phyloP scores from a whole-genome alignment of 2,888 invertebrate genomes.

The Carterocephalus palaemon region DNA sequence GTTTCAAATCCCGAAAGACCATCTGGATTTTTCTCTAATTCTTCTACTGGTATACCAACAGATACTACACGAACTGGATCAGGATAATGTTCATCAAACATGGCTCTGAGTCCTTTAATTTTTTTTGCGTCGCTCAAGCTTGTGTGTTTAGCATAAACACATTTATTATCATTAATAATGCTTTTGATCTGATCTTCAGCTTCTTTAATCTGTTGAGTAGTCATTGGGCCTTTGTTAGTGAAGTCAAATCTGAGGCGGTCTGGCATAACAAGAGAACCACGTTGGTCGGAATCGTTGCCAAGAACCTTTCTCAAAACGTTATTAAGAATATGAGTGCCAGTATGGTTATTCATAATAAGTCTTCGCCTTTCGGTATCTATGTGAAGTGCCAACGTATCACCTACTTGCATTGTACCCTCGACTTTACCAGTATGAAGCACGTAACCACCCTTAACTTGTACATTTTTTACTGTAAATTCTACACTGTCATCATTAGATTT shows the following conservation, averaged over 20 bases:
- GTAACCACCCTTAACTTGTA: slow-evolving; percentile 97
- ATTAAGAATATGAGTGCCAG: slow-evolving; percentile 98
- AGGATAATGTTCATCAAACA: slow-evolving; percentile 99
- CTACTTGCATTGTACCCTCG: slow-evolving; percentile 89
- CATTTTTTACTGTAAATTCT: slow-evolving; percentile 95
- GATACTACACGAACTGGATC: slow-evolving; percentile 97
- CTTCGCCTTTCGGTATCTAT: slow-evolving; percentile 92
- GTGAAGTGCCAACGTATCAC: slow-evolving; percentile 89
- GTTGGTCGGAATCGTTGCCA: slow-evolving; percentile 94
- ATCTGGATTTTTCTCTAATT: slow-evolving; percentile 91
- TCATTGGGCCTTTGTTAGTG: slow-evolving; percentile 95
- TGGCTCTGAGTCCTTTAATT: slow-evolving; percentile 94
- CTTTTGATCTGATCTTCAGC: slow-evolving; percentile 89
- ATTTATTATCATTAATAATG: slow-evolving; percentile 85
- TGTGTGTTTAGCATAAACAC: slow-evolving; percentile 93
- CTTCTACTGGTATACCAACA: slow-evolving; percentile 94
- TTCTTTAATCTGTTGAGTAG: slow-evolving; percentile 90
- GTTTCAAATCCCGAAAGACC: slow-evolving; percentile 88
- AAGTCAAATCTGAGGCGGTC: slow-evolving; percentile 98
- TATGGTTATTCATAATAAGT: slow-evolving; percentile 98
- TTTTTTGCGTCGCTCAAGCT: slow-evolving; percentile 91
- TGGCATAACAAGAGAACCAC: slow-evolving; percentile 97
- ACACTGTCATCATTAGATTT: slow-evolving; percentile 90
- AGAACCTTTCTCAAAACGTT: slow-evolving; percentile 94
- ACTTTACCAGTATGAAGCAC: slow-evolving; percentile 95